phyloP scores from a whole-genome alignment of 2,888 invertebrate genomes.

The Pasiphila rectangulata region DNA sequence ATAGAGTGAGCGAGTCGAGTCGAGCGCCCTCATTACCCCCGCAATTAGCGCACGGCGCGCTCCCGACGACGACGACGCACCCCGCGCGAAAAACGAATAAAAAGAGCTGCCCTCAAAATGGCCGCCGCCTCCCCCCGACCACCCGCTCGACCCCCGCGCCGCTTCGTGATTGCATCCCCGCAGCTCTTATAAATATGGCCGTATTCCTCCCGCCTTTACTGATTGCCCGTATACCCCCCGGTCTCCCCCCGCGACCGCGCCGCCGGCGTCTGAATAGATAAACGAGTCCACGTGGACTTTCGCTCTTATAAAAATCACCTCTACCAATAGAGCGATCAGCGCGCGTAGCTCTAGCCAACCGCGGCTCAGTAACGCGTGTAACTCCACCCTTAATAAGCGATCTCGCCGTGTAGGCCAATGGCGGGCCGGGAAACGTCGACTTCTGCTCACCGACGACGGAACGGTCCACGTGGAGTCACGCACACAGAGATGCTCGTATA shows the following conservation, averaged over 20 bases:
- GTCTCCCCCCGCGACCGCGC: conserved; percentile 79
- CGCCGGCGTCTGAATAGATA: conserved; percentile 82
- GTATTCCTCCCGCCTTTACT: conserved; percentile 82
- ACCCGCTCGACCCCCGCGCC: conserved; percentile 74
- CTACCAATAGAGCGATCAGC: conserved; percentile 56
- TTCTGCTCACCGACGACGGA: conserved; percentile 71
- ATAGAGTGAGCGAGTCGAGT: conserved; percentile 78
- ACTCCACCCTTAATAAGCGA: conserved; percentile 82
- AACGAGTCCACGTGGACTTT: conserved; percentile 81
- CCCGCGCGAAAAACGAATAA: conserved; percentile 82
- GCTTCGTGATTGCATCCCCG: conserved; percentile 82
- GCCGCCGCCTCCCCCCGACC: conserved; percentile 82
- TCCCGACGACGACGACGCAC: conserved; percentile 76
- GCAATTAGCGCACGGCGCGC: conserved; percentile 80
- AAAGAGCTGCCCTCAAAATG: conserved; percentile 87
- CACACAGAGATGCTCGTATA: conserved; percentile 73
- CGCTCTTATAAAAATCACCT: conserved; percentile 79
- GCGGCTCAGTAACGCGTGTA: conserved; percentile 61
- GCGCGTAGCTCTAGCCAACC: conserved; percentile 53
- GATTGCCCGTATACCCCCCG: conserved; percentile 82
- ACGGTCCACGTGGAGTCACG: conserved; percentile 77
- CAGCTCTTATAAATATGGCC: conserved; percentile 82
- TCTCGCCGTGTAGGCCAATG: conserved; percentile 63
- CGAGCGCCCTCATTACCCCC: conserved; percentile 80
- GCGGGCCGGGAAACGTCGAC: conserved; percentile 48